phyloP scores from a whole-genome alignment of 2,888 invertebrate species.

The Sacculina carcini region DNA sequence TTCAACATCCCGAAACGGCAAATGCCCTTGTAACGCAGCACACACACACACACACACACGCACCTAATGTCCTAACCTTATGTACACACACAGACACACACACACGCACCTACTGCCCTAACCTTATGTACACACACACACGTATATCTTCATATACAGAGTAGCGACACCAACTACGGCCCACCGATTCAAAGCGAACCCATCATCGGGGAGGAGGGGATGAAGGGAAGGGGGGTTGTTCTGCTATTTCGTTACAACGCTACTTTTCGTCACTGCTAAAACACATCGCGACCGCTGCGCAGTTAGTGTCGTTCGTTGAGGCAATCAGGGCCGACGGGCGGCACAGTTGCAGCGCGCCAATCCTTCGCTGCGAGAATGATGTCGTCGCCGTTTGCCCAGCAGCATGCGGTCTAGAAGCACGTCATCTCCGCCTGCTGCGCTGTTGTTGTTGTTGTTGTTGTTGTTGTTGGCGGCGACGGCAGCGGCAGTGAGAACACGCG shows the following conservation, averaged over 20 bases:
- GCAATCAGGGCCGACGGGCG: conserved; percentile 1
- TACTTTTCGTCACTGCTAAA: background rate
- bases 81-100: too few relatives aligned
- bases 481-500: too few relatives aligned
- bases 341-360: background rate
- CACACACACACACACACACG: too few relatives aligned
- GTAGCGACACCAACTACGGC: background rate
- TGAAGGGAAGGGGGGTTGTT: background rate
- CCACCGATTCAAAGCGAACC: background rate
- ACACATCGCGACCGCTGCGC: background rate
- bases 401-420: background rate
- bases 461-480: too few relatives aligned
- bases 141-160: background rate
- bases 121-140: background rate
- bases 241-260: background rate
- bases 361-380: background rate
- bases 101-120: background rate
- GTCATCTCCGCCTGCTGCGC: background rate
- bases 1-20: too few relatives aligned
- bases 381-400: background rate
- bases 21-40: too few relatives aligned
- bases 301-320: background rate
- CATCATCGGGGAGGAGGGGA: background rate
- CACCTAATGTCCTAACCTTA: too few relatives aligned
- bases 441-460: too few relatives aligned